Evolutionary conservation across 1,140 invertebrate species (phyloP).

Genomic region (Drosophila ironensis): DNA sequence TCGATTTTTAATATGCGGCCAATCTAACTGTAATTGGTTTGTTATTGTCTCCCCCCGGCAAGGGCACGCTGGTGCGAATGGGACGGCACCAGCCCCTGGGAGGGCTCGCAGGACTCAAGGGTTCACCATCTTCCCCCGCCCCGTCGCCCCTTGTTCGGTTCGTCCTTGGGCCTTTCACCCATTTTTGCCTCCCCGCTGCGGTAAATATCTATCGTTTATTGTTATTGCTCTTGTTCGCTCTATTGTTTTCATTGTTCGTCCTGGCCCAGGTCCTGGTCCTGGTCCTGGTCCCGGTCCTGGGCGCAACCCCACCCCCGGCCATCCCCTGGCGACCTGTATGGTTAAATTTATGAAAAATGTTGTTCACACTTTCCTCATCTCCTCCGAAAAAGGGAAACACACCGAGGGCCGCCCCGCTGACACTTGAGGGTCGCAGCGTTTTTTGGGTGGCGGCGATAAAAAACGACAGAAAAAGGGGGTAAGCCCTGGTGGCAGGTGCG

Average conservation of each 20-base stretch:
- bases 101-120: conserved; percentile 16
- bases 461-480: conserved; percentile 1
- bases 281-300: background rate
- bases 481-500: conserved; percentile 29
- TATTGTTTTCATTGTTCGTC: conserved; percentile 66
- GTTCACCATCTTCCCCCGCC: conserved; percentile 5
- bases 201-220: conserved; percentile 80
- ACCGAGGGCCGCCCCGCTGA: conserved; percentile 14
- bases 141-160: background rate
- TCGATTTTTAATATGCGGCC: conserved; percentile 82
- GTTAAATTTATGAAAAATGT: conserved; percentile 82
- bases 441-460: too few relatives aligned
- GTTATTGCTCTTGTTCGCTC: conserved; percentile 79
- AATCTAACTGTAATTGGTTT: conserved; percentile 82
- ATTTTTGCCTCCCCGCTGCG: conserved; percentile 53
- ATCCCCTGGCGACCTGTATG: conserved; percentile 7
- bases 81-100: conserved; percentile 15
- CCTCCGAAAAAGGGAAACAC: background rate
- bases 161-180: background rate
- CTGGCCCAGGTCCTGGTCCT: background rate
- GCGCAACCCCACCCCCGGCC: background rate
- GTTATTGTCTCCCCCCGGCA: conserved; percentile 75
- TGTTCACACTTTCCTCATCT: conserved; percentile 71
- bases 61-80: conserved; percentile 32
- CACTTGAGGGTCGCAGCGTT: conserved; percentile 5